Percentiles rank a stretch among this genome's conserved stretches.
These are phyloP conservation scores for Notarius lentiginosus DNA, from an alignment of 2,113 vertebrate species.

Conservation along the genomic window DNA sequence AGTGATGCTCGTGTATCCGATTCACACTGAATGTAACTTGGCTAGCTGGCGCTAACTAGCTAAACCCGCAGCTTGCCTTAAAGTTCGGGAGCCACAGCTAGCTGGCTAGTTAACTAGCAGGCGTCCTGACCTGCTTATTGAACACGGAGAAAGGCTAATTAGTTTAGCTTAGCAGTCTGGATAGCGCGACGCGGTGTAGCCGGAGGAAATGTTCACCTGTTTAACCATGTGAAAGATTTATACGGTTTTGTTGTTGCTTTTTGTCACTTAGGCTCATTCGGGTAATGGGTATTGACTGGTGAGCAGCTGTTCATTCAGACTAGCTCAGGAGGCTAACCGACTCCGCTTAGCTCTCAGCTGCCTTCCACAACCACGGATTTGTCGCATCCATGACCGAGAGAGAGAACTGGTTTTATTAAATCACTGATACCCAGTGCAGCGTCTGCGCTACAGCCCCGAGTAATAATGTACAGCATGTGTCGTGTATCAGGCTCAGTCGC, in stretches of 20 bases:
- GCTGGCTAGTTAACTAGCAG: conserved; percentile 17
- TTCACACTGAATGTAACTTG: not conserved
- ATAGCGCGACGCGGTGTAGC: not conserved
- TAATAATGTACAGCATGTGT: not conserved
- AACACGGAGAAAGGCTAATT: conserved; percentile 5
- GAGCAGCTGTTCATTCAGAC: no score
- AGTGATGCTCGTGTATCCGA: not conserved
- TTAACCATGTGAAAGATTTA: not conserved
- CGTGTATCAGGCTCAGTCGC: not conserved
- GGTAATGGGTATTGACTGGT: no score
- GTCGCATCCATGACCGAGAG: not conserved
- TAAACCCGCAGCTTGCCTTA: not conserved
- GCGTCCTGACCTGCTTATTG: not conserved
- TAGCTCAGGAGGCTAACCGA: not conserved
- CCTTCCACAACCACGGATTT: not conserved
- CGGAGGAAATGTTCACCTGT: not conserved
- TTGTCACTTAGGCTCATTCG: not conserved
- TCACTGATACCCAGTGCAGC: not conserved
- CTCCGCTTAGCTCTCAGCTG: not conserved
- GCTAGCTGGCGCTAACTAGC: not conserved
- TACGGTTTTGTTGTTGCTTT: not conserved
- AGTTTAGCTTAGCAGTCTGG: not conserved
- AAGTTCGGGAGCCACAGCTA: conserved; percentile 2
- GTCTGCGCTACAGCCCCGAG: no score
- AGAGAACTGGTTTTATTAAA: not conserved